Conservation (phyloP, 2,888 invertebrate genomes). For the Leucania comma region DNA sequence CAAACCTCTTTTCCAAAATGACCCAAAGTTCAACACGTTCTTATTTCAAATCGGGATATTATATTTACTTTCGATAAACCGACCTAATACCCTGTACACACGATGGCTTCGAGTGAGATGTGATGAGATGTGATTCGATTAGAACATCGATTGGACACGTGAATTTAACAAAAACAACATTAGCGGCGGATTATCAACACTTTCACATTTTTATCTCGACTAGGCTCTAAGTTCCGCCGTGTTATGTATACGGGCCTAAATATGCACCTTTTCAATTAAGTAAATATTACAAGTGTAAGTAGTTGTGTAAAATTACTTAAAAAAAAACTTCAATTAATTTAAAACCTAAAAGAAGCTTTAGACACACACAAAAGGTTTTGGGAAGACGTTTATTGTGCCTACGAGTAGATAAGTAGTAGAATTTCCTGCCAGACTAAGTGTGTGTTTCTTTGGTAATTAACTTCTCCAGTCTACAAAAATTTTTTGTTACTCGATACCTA, state of each 20-base stretch:
- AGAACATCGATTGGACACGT: slow-evolving; percentile 72
- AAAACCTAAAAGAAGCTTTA: too few species aligned
- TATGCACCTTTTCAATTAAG: slow-evolving; percentile 38
- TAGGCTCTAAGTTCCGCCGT: slow-evolving; percentile 31
- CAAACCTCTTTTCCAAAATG: slow-evolving; percentile 25
- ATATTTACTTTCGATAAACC: slow-evolving; percentile 43
- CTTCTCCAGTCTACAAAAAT: too few species aligned
- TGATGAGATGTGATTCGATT: slow-evolving; percentile 70
- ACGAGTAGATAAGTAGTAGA: too few species aligned
- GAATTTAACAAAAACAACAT: slow-evolving; percentile 71
- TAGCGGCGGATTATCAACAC: slow-evolving; percentile 70
- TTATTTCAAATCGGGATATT: slow-evolving; percentile 33
- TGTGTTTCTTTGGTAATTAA: too few species aligned
- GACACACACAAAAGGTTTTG: too few species aligned
- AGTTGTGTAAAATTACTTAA: neutral
- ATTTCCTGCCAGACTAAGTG: too few species aligned
- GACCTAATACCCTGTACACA: slow-evolving; percentile 52
- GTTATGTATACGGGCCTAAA: slow-evolving; percentile 36
- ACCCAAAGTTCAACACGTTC: slow-evolving; percentile 35
- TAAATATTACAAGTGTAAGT: slow-evolving; percentile 32
- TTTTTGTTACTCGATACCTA: neutral
- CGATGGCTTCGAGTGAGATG: slow-evolving; percentile 59
- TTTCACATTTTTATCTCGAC: slow-evolving; percentile 71
- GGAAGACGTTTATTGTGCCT: too few species aligned
- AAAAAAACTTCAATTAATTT: too few species aligned